Base-by-base conservation (phyloP, 2,888 invertebrate species). In the Bembecia ichneumoniformis region DNA sequence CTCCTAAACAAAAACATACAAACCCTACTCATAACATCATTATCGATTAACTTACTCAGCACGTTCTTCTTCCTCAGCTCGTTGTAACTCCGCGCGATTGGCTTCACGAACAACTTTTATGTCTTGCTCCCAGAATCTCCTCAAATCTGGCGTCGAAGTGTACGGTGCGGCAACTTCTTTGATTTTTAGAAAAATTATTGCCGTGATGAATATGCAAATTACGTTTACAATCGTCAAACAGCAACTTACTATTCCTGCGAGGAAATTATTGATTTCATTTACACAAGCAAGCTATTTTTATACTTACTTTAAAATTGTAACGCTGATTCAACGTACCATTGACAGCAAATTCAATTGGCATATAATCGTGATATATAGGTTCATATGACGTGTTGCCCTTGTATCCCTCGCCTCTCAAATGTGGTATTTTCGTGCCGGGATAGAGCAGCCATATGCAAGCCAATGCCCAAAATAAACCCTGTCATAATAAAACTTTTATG, bases 151-250 rank as follows among this genome's bases (percentile, higher is more conserved):
- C 54, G 92, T 92, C 1, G 93, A 93, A 0, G 93, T 93, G 62
- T 93, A 92, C 0, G 94, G 95, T 48, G 94, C 94, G 0, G 93
- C 92, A 7, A 95, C 94, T 77, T 94, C 94, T 73, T 95, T 95
- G 57, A 95, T 93, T 90, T 94, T 94, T 47, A 95, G 79, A 53
- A 95, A 92, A 55, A 94, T 88, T 60, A 94, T 91, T 2, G 94
- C 95, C 48, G 94, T 93, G 60, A 93, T 89, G 70, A 94, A 93
- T 66, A 96, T 95, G 76, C 95, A 94, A 64, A 92, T 89, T 53
- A 96, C 94, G 74, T 96, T 96, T 35, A 96, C 89, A 47, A 95
- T 87, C 2, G 95, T 95, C 48, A 96, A 77, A 55, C 93, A 90
- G 51, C 94, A 92, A 65, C 95, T 95, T 49, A 95, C 91, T 50